Evolutionary conservation across 2,113 vertebrate genomes (phyloP), one percentile per base, ranked within the genome.

Genomic region (Alaudala cheleensis): DNA sequence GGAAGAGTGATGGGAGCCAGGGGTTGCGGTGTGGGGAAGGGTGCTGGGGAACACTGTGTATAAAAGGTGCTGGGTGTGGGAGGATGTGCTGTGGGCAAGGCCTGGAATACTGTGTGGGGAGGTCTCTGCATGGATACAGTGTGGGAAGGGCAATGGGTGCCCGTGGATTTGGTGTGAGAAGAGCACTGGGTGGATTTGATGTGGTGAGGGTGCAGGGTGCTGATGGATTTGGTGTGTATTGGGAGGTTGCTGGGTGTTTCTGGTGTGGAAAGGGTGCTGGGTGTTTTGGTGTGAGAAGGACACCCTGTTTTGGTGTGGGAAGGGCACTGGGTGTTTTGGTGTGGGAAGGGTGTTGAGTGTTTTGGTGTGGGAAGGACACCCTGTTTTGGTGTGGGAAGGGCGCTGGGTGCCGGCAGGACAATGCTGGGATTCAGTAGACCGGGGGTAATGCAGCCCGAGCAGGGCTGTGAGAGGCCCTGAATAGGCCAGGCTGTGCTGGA

Each of bases 401-500:
- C 57, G 5, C 74, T 92, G 97, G 62, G 77, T 77, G 88, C 76
- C 1, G 4, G 33, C 2, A 7, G 94, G 74, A 97, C 97, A 97
- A 94, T 95, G 97, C 28, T 1, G 85, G 96, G 86, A 95, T 95
- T 95, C 95, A 97, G 94, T 83, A 91, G 95, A 65, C 65, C 39
- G 33, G 90, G 96, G 92, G 95, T 96, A 96, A 87, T 54, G 88
- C 93, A 86, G 97, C 10, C 73, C 34, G 20, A 71, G 96, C 42
- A 34, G 44, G 91, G 90, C 96, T 95, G 78, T 1, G 81, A 91
- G 88, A 87, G 95, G 95, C 94, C 90, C 95, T 96, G 97, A 97
- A 97, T 95, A 95, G 97, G 77, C 60, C 93, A 69, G 93, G 96
- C 96, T 86, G 96, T 90, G 97, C 95, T 64, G 34, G 73, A 88